Conservation (phyloP, 2,113 vertebrate genomes). For the Nipponia nippon region DNA sequence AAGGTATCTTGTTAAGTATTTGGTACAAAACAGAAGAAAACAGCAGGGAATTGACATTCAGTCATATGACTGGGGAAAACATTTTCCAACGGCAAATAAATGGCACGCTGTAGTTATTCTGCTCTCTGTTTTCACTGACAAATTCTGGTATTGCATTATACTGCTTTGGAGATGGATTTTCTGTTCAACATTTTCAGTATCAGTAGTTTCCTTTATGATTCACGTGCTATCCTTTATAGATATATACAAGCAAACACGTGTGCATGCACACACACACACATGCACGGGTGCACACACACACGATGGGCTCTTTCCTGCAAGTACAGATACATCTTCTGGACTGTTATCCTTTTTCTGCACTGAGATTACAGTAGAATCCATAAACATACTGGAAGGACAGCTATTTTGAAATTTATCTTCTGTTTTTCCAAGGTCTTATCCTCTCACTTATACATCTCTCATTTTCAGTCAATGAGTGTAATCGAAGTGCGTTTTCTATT, state of each 20-base stretch:
- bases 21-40: neutral
- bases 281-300: no score
- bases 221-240: neutral
- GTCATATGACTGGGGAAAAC: neutral
- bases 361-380: neutral
- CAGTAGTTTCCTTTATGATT: neutral
- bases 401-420: neutral
- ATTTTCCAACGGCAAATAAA: neutral
- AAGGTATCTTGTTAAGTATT: neutral
- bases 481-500: neutral
- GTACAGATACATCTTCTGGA: neutral
- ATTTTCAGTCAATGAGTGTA: neutral
- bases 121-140: neutral
- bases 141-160: neutral
- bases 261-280: no score
- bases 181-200: neutral
- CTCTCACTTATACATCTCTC: neutral
- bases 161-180: neutral
- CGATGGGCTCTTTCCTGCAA: neutral
- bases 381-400: neutral
- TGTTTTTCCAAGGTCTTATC: neutral
- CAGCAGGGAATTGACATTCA: neutral
- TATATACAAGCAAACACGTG: neutral
- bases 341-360: neutral
- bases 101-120: neutral